phyloP scores from a whole-genome alignment of 2,888 invertebrate species.

The Bellardia bayeri region DNA sequence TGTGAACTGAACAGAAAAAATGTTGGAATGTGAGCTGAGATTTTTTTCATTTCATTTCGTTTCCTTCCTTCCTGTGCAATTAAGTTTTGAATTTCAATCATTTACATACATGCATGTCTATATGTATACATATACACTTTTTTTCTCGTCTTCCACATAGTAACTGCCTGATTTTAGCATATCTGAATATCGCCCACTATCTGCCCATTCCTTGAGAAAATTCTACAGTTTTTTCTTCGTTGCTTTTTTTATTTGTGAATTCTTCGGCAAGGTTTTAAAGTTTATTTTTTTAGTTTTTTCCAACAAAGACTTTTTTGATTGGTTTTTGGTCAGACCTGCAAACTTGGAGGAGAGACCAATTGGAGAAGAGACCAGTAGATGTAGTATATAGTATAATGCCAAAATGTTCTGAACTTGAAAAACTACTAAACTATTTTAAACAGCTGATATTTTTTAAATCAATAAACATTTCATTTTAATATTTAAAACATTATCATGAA shows the following conservation, averaged over 20 bases:
- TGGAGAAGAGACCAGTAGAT: not conserved
- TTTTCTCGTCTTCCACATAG: not conserved
- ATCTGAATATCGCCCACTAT: constrained; percentile 14
- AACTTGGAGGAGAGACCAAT: not conserved
- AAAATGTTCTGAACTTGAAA: no score
- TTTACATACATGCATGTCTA: constrained; percentile 64
- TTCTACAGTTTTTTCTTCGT: not conserved
- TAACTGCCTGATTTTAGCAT: constrained; percentile 7
- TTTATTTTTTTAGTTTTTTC: constrained; percentile 19
- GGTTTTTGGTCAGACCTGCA: constrained; percentile 4
- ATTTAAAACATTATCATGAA: no score
- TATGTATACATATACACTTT: constrained; percentile 44
- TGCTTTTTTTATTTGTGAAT: constrained; percentile 30
- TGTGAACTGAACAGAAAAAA: constrained; percentile 4
- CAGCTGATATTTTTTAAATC: no score
- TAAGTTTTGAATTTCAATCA: constrained; percentile 74
- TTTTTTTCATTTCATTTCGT: constrained; percentile 66
- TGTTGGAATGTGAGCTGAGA: constrained; percentile 50
- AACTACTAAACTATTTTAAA: no score
- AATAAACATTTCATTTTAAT: no score
- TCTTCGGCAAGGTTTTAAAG: constrained; percentile 42
- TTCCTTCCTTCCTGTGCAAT: constrained; percentile 74
- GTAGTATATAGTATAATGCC: no score
- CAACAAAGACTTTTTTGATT: constrained; percentile 20
- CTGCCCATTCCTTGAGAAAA: constrained; percentile 26